Evolutionary conservation across 2,797 vertebrate species (phyloP), one percentile per base, ranked within the genome.

Genomic region (Rhinogobio ventralis): DNA sequence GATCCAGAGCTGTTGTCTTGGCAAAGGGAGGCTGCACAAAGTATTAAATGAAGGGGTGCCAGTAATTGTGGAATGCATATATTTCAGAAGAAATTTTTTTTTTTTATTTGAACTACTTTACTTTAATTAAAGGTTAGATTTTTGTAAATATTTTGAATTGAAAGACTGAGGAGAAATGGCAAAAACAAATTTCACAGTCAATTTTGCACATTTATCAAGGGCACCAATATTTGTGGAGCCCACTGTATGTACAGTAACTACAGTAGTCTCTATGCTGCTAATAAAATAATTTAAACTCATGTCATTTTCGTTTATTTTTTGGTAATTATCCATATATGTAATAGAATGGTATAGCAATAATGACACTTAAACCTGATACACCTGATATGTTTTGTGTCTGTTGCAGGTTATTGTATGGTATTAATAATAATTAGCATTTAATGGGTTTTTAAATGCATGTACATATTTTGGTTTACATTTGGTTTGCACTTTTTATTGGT

Each of bases 401-500:
- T 6, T 49, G 13, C 7, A 1, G 36, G 45, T 55, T 82, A 25
- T 39, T 25, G 17, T 19, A 6, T 51, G 49, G 2, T 51, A 30
- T 64, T 10, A 25, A 57, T 33, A 9, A 42, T 71, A 23, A 72
- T 81, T 10, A 45, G 7, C 36, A 72, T 30, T 46, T 57, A 14
- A 67, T 64, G 2, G 5, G 45, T 25, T 45, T 57, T 49, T 2
- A 25, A 45, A 17, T 64, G 62, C 30, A 80, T 51, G 4, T n/a
- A 39, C 13, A 39, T n/a, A 60, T 25, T 23, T 62, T 68, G n/a
- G n/a, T 36, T 76, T 84, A 15, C 39, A 71, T 23, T 17, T 69
- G 45, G 10, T 39, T 68, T 84, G 39, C 42, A 45, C 39, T 76
- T 23, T 62, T n/a, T 68, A n/a, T 53, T 19, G 30, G 23, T 84